Base-by-base conservation (phyloP, 2,113 vertebrate species). In the Glaucidium brasilianum region DNA sequence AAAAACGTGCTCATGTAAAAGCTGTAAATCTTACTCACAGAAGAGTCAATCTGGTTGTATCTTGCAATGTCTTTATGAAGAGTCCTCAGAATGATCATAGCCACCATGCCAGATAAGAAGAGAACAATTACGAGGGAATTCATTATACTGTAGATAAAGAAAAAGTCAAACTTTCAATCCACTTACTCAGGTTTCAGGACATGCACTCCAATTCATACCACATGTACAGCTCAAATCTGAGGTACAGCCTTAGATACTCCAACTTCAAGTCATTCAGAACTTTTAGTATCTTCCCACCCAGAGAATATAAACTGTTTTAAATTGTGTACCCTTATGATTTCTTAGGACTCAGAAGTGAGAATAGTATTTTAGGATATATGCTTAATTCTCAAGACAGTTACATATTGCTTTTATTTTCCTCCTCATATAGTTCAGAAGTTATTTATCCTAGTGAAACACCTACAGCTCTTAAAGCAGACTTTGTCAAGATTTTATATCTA, bases 61-160 rank as follows among this genome's bases (percentile, higher is more conserved):
- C 98, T 98, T 92, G 98, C 98, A 95, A 99, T 99, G 94, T 99
- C 99, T 97, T 98, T 99, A 95, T 99, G 99, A 82, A 99, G 97
- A 29, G 98, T 99, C 94, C 98, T 98, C 95, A 99, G 93, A 97
- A 99, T 98, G 72, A 99, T 99, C 98, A 99, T 98, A 85, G 99
- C 98, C 95, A 99, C 98, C 98, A 99, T 99, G 56, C 98, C 99
- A 90, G 98, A 99, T 76, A 99, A 98, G 97, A 99, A 99, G 50
- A 99, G 98, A 87, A 99, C 98, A 71, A 99, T 98, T 85, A 99
- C 98, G 35, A 99, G 97, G 41, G 98, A 99, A 97, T 99, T 99
- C 98, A 99, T 98, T 83, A 99, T 99, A 94, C 99, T 99, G 96
- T 34, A 97, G 73, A 83, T 68, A 96, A 62, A 94, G 89, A 94